Evolutionary conservation across 2,113 vertebrate genomes (phyloP), one percentile per base, ranked within the genome.

Genomic region (Theropithecus gelada): DNA sequence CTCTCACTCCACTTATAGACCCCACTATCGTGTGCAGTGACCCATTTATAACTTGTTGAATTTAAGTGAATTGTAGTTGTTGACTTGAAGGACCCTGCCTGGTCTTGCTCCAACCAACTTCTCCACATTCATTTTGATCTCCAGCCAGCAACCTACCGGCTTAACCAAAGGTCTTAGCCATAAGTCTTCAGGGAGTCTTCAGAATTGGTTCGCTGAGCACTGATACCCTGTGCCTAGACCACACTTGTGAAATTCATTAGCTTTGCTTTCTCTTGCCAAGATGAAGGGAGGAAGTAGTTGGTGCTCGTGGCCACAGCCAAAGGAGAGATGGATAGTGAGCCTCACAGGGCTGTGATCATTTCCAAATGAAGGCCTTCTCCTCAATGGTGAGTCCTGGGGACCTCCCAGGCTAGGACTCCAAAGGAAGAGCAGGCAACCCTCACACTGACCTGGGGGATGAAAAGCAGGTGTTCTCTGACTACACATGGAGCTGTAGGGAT

Each of bases 401-500:
- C 14, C 27, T 48, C 83, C 5, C 10, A 30, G 57, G 48, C 64
- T 48, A 68, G 78, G 35, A 17, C 22, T 22, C 9, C 30, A 59
- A 30, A 57, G 61, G 14, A 92, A 48, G 55, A 76, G 6, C 45
- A 52, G 43, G 11, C 0, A 45, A 35, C 66, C 2, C 11, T 23
- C 52, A 18, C 40, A 4, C 5, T 48, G 55, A n/a, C 13, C 0
- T 70, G 55, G 64, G 32, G 27, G 1, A 10, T 18, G 27, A 25
- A 66, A 38, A 55, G 45, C 50, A 57, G 50, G 61, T n/a, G 20
- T 52, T 38, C 82, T 30, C n/a, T 72, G 14, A 50, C 68, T 17
- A 0, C 6, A 2, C 22, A 12, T 27, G 17, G 73, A 76, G 22
- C 25, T 11, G 0, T 1, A 9, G 10, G 43, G 23, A n/a, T 55